Evolutionary conservation across 2,888 invertebrate genomes (phyloP).

Genomic region (Meandrusa payeni): DNA sequence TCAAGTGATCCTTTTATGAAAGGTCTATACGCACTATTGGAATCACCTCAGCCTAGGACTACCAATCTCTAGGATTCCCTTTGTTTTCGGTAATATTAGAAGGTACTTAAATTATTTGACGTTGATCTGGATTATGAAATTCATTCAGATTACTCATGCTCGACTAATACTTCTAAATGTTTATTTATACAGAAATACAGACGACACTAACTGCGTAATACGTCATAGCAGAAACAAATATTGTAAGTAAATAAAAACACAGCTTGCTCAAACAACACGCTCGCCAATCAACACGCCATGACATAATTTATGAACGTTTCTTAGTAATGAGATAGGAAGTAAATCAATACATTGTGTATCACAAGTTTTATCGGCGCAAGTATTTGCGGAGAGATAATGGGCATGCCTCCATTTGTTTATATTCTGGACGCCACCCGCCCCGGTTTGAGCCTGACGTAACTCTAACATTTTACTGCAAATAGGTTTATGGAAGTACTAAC

Average conservation of each 20-base stretch:
- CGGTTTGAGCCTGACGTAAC: conserved; percentile 21
- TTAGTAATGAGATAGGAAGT: conserved; percentile 42
- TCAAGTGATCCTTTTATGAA: too few species aligned
- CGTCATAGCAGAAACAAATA: too few species aligned
- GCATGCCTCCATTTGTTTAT: conserved; percentile 34
- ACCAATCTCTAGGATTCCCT: too few species aligned
- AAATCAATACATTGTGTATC: conserved; percentile 38
- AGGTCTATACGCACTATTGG: too few species aligned
- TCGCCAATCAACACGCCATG: conserved; percentile 27
- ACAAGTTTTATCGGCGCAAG: conserved; percentile 36
- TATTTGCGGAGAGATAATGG: conserved; percentile 41
- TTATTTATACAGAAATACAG: too few species aligned
- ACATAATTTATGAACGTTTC: conserved; percentile 37
- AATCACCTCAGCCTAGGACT: too few species aligned
- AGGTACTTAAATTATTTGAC: too few species aligned
- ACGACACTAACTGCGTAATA: too few species aligned
- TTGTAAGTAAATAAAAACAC: conserved; percentile 1
- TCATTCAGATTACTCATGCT: too few species aligned
- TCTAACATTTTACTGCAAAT: conserved; percentile 33
- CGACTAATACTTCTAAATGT: too few species aligned
- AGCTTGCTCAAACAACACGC: conserved; percentile 12
- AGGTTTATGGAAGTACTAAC: conserved; percentile 35
- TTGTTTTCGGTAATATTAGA: too few species aligned
- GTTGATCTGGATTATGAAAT: too few species aligned
- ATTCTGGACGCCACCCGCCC: conserved; percentile 36